Conservation (phyloP, 2,113 vertebrate species). For the Chinchilla lanigera region DNA sequence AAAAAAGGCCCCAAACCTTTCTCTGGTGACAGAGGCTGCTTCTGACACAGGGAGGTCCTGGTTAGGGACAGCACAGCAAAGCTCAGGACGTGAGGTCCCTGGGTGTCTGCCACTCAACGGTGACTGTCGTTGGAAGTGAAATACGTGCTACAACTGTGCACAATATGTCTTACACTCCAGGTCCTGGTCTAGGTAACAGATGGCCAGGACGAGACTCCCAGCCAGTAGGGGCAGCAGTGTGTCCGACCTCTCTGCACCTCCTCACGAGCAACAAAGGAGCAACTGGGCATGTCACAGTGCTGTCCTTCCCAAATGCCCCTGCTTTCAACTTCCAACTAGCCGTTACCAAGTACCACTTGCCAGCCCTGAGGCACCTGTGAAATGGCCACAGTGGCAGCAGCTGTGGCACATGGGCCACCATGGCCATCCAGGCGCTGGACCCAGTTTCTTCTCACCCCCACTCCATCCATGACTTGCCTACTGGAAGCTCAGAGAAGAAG, state of each 20-base stretch:
- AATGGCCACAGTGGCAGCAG: neutral
- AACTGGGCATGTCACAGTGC: neutral
- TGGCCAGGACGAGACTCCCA: neutral
- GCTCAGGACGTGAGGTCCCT: neutral
- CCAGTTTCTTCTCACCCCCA: neutral
- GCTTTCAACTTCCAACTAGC: neutral
- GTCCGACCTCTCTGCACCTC: neutral
- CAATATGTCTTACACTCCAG: neutral
- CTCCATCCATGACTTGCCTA: neutral
- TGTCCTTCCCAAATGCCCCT: neutral
- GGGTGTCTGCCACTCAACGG: neutral
- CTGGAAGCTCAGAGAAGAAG: neutral
- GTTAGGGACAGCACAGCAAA: neutral
- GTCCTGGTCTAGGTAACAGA: neutral
- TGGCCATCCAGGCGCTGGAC: neutral
- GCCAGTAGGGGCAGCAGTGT: neutral
- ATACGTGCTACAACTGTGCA: neutral
- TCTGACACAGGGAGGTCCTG: neutral
- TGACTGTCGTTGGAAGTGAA: neutral
- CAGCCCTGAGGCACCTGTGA: neutral
- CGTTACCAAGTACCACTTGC: neutral
- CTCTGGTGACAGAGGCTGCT: neutral
- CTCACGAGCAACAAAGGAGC: neutral
- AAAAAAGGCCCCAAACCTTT: neutral
- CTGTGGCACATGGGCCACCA: neutral